Percentiles rank a stretch among this genome's conserved stretches.
phyloP scores from a whole-genome alignment of 53 echinoderm and acorn worm species.

The Antedon mediterranea region DNA sequence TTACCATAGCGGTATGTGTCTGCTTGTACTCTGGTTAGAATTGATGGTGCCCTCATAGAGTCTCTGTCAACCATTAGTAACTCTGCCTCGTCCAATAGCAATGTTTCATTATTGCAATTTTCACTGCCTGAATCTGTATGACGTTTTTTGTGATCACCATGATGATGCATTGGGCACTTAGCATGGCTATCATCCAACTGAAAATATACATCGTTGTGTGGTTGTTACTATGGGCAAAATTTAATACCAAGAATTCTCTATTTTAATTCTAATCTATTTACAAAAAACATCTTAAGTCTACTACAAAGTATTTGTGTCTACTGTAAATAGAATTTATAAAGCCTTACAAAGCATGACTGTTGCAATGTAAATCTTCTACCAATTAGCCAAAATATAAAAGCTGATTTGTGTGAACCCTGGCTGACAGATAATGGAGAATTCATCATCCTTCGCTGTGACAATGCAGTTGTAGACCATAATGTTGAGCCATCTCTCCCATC shows the following conservation, averaged over 20 bases:
- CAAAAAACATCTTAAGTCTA: too few relatives aligned
- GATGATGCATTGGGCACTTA: too few relatives aligned
- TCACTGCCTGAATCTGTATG: background rate
- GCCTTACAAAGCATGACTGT: background rate
- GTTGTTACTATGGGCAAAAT: too few relatives aligned
- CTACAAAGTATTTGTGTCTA: too few relatives aligned
- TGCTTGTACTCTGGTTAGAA: too few relatives aligned
- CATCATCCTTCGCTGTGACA: constrained; percentile 5
- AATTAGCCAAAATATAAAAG: constrained; percentile 34
- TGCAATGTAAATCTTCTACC: background rate
- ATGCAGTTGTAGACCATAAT: constrained; percentile 27
- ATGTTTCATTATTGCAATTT: background rate
- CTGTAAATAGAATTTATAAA: too few relatives aligned
- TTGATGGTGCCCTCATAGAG: too few relatives aligned
- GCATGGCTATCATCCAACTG: too few relatives aligned
- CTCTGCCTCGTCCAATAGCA: background rate
- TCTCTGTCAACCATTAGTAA: background rate
- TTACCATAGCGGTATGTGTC: too few relatives aligned
- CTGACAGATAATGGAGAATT: constrained; percentile 40
- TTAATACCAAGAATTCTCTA: too few relatives aligned
- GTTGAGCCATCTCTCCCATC: constrained; percentile 40
- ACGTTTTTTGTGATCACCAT: background rate
- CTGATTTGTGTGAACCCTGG: constrained; percentile 23
- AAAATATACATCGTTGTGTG: too few relatives aligned
- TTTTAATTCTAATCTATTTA: too few relatives aligned